Conservation (phyloP, 2,888 invertebrate genomes). For the Gonocerus acuteangulatus region DNA sequence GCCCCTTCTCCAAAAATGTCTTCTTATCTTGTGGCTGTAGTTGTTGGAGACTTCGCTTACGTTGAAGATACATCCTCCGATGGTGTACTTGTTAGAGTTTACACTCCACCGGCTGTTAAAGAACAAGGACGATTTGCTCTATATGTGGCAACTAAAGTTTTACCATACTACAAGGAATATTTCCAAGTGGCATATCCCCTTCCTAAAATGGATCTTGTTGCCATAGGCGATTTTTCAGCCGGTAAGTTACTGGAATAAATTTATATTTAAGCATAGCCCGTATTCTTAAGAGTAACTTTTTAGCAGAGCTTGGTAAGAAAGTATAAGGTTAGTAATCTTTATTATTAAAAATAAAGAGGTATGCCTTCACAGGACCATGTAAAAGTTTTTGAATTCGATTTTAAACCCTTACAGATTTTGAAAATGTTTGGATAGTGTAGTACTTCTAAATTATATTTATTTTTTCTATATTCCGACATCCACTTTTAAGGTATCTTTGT, state of each 20-base stretch:
- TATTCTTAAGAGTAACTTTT: too few relatives aligned
- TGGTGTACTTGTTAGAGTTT: slow-evolving; percentile 73
- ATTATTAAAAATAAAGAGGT: too few relatives aligned
- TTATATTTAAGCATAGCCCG: too few relatives aligned
- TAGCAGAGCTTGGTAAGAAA: too few relatives aligned
- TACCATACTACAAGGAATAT: slow-evolving; percentile 91
- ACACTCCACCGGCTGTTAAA: slow-evolving; percentile 81
- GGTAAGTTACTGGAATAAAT: slow-evolving; percentile 45
- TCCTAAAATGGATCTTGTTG: slow-evolving; percentile 93
- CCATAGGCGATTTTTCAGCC: slow-evolving; percentile 89
- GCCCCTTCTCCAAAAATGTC: slow-evolving; percentile 88
- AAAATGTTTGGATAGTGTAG: too few relatives aligned
- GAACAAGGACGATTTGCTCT: slow-evolving; percentile 88
- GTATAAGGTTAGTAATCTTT: too few relatives aligned
- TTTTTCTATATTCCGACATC: too few relatives aligned
- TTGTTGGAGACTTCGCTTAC: slow-evolving; percentile 91
- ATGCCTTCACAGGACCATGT: too few relatives aligned
- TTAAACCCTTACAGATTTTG: too few relatives aligned
- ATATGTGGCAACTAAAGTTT: slow-evolving; percentile 81
- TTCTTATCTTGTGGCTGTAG: slow-evolving; percentile 87
- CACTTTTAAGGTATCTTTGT: too few relatives aligned
- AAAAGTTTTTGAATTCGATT: too few relatives aligned
- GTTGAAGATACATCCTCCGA: slow-evolving; percentile 77
- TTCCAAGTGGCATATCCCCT: slow-evolving; percentile 91
- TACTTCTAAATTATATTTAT: too few relatives aligned